phyloP scores from a whole-genome alignment of 2,797 vertebrate genomes.

The Melopsittacus undulatus region DNA sequence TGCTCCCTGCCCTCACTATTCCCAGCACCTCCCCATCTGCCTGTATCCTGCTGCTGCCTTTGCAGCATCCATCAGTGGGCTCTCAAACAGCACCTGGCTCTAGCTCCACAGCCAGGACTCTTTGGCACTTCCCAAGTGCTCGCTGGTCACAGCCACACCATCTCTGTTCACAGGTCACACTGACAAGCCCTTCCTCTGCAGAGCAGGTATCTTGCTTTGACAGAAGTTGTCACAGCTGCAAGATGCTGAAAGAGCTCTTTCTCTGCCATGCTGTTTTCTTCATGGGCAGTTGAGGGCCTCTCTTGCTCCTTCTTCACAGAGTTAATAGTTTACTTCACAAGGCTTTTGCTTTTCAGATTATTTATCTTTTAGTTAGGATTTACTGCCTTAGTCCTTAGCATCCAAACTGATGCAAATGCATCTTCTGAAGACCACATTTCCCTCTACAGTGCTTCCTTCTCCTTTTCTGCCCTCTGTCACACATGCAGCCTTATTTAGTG shows the following conservation, averaged over 20 bases:
- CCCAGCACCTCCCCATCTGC: neutral
- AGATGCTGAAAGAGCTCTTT: neutral
- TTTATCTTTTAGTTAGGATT: neutral
- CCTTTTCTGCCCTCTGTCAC: neutral
- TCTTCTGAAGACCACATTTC: neutral
- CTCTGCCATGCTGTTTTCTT: neutral
- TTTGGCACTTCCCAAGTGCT: neutral
- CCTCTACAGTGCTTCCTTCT: neutral
- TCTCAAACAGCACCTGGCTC: neutral
- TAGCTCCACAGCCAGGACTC: neutral
- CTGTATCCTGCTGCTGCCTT: neutral
- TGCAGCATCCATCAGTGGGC: neutral
- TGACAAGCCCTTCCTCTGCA: neutral
- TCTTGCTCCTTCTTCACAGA: neutral
- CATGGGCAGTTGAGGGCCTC: neutral
- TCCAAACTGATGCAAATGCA: neutral
- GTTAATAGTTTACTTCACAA: neutral
- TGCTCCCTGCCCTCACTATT: neutral
- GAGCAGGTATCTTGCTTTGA: neutral
- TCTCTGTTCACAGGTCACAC: neutral
- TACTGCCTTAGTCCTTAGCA: neutral
- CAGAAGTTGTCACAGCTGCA: neutral
- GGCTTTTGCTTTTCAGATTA: neutral
- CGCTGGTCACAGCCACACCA: rapidly evolving
- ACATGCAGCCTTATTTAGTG: neutral